Evolutionary conservation across 2,888 invertebrate species (phyloP), one percentile per base, ranked within the genome.

Genomic region (Cryptus armator): DNA sequence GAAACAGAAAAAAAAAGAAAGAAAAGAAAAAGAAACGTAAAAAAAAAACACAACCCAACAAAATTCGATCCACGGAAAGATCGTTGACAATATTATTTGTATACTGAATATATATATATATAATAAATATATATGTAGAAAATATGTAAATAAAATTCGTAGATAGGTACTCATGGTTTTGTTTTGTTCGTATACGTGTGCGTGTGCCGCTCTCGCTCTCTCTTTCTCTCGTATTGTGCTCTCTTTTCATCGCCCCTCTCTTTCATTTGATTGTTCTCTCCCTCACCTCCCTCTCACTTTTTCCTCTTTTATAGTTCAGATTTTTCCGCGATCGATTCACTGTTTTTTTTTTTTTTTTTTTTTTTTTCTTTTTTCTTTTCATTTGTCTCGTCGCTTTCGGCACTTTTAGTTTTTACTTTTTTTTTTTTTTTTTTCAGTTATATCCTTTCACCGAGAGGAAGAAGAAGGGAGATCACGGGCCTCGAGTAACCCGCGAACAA

Each of bases 101-200:
- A 87, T 86, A 88, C 82, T 85, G 85, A 86, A 82, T 77, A 72
- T 81, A 83, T 67, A 78, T 64, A 64, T n/a, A n/a, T n/a, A n/a
- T 74, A 68, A 68, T 48, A 72, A 62, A 64, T 48, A 64, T 32
- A 67, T 67, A 53, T 67, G 64, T 46, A 77, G 48, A 87, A 87
- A 89, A 87, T 83, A 88, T 85, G 84, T 85, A 88, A 86, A 85
- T 86, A 56, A 62, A 87, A 90, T 90, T 90, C 91, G 91, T 90
- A 89, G 90, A 90, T 89, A 91, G 88, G 89, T 91, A 91, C 91
- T 91, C 93, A 92, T 93, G 93, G 92, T 91, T 92, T 62, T 91
- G 91, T 89, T 90, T 85, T 85, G 85, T 85, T 85, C 85, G 89
- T 91, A 91, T 91, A 91, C 91, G 92, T 93, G 93, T 92, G 92